Base-by-base conservation (phyloP, 2,888 invertebrate genomes). In the Matsumyia berberina region DNA sequence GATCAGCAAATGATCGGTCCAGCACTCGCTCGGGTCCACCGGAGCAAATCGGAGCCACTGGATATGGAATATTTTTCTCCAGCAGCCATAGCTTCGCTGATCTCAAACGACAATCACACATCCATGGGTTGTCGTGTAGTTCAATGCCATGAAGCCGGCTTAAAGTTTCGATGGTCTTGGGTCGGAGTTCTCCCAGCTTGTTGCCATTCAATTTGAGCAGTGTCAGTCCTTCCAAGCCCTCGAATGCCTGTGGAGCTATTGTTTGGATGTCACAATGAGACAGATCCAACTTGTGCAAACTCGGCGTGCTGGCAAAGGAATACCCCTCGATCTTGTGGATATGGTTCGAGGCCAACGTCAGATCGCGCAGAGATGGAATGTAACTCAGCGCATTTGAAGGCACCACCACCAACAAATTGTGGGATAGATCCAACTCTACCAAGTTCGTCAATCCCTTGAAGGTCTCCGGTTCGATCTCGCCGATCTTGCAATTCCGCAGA, bases 91-190 rank as follows among this genome's bases (percentile, higher is more conserved):
- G 93, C 90, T 96, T 96, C 78, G 96, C 94, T 78, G 96, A 95
- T 60, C 97, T 93, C 77, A 97, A 91, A 24, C 96, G 94, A 89
- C 97, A 97, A 89, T 97, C 97, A 90, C 97, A 97, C 83, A 95
- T 94, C 97, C 97, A 97, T 0, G 96, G 96, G 91, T 97, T 97
- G 87, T 96, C 96, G 86, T 97, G 96, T 87, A 97, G 92, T 89
- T 96, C 96, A 83, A 97, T 95, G 46, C 95, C 96, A 90, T 96
- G 95, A 60, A 97, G 93, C 76, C 95, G 95, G 87, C 94, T 94
- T 74, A 96, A 90, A 62, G 94, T 95, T 90, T 95, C 95, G 86
- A 96, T 94, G 0, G 96, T 96, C 87, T 94, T 94, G 11, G 95
- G 93, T 58, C 95, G 93, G 86, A 96, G 91, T 83, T 96, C 96